Conservation (phyloP, 2,888 invertebrate genomes). For the Phengaris alcon region DNA sequence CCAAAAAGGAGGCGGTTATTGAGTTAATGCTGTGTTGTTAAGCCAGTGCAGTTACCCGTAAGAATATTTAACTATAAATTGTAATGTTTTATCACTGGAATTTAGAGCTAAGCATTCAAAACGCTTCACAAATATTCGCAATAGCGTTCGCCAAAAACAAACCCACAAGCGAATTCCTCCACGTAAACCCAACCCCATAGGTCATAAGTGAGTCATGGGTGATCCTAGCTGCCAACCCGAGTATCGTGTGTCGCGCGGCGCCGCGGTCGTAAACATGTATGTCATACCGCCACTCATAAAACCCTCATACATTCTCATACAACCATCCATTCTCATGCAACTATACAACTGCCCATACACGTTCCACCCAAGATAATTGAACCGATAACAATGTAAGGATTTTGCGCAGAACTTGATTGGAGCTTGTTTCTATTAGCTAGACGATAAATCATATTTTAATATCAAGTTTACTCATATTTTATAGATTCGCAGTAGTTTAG, state of each 20-base stretch:
- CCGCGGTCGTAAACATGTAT: constrained; percentile 69
- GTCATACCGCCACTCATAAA: constrained; percentile 72
- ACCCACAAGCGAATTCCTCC: constrained; percentile 53
- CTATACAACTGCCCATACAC: constrained; percentile 6
- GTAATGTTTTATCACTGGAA: too few species aligned
- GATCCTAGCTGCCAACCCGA: constrained; percentile 60
- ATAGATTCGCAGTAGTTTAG: neutral
- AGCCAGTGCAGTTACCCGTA: too few species aligned
- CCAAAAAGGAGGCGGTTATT: too few species aligned
- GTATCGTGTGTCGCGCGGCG: constrained; percentile 69
- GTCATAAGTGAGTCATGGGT: constrained; percentile 62
- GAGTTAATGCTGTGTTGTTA: too few species aligned
- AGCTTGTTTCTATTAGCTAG: constrained; percentile 9
- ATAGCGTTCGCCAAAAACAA: constrained; percentile 18
- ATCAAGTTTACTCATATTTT: constrained; percentile 15
- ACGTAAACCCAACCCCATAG: constrained; percentile 65
- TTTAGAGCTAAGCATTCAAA: neutral
- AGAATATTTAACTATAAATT: too few species aligned
- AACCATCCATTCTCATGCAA: neutral
- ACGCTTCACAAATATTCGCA: neutral
- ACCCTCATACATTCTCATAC: constrained; percentile 48
- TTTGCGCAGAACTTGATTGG: constrained; percentile 10
- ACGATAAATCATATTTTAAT: constrained; percentile 12
- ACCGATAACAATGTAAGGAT: constrained; percentile 24
- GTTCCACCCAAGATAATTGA: constrained; percentile 18